Evolutionary conservation across 2,888 invertebrate species (phyloP).

Genomic region (Hylaea fasciaria): DNA sequence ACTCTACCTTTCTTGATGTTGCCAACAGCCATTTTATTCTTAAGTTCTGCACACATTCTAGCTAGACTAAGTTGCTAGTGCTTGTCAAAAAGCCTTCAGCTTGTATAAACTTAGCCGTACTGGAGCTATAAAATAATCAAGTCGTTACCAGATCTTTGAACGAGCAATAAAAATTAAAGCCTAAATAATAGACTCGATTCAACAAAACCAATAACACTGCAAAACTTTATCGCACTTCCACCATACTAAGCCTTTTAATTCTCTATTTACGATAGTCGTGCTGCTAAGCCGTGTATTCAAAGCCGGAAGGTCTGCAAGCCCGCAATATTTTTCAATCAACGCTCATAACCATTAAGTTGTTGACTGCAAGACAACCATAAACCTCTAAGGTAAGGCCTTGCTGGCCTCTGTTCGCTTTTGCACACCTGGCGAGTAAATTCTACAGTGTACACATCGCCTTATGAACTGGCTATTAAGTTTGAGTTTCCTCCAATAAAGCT

Average conservation of each 20-base stretch:
- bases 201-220: not conserved
- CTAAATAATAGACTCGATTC: not conserved
- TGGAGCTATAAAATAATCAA: no score
- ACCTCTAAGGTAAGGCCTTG: conserved; percentile 34
- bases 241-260: conserved; percentile 1
- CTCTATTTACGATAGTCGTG: conserved; percentile 24
- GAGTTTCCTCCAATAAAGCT: no score
- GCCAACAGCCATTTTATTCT: no score
- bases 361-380: conserved; percentile 51
- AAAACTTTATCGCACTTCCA: conserved; percentile 3
- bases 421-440: conserved; percentile 33
- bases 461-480: no score
- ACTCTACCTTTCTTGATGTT: no score
- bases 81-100: no score
- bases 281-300: conserved; percentile 7
- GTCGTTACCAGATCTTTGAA: no score
- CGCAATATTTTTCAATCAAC: conserved; percentile 64
- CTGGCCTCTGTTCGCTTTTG: conserved; percentile 25
- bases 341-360: conserved; percentile 52
- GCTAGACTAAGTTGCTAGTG: no score
- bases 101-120: no score
- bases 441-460: not conserved
- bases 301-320: conserved; percentile 7
- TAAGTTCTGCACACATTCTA: no score
- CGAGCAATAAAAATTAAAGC: no score